Conservation (phyloP, 1,140 invertebrate genomes). For the Lepidostoma basale region DNA sequence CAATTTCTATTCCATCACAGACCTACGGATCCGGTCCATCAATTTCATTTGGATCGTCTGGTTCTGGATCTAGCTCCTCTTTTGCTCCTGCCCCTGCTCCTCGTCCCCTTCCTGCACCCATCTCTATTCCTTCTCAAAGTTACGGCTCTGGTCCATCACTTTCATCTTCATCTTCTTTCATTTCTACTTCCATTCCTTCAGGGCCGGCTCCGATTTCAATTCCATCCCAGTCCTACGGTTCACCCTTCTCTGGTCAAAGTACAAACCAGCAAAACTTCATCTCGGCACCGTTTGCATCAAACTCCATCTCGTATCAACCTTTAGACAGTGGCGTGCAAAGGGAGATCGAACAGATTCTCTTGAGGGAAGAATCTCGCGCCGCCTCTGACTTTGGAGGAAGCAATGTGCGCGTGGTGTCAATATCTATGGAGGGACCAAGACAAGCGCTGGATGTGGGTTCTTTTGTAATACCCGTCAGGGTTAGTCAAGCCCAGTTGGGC, state of each 20-base stretch:
- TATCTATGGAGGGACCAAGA: constrained; percentile 10
- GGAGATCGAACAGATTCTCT: constrained; percentile 20
- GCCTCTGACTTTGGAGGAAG: constrained; percentile 4
- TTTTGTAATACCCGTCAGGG: background rate
- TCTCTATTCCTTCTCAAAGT: background rate
- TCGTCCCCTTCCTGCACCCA: background rate
- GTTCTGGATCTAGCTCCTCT: background rate
- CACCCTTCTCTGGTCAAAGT: background rate
- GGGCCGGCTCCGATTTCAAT: background rate
- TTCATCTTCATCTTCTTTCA: background rate
- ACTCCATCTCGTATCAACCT: background rate
- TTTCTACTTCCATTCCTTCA: background rate
- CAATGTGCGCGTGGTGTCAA: background rate
- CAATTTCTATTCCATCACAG: constrained; percentile 4
- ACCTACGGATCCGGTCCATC: constrained; percentile 4
- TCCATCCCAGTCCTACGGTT: background rate
- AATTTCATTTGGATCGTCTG: background rate
- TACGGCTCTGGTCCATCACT: background rate
- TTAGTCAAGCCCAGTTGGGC: too few species aligned
- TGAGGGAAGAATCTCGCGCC: constrained; percentile 26
- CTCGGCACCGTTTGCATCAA: background rate
- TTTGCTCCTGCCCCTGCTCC: background rate
- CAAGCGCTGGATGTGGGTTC: background rate
- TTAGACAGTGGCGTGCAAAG: constrained; percentile 2
- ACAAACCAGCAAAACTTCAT: background rate